Percentiles rank a stretch among this genome's conserved stretches.
Conservation (phyloP, 2,888 invertebrate genomes). For the Nemurella pictetii region DNA sequence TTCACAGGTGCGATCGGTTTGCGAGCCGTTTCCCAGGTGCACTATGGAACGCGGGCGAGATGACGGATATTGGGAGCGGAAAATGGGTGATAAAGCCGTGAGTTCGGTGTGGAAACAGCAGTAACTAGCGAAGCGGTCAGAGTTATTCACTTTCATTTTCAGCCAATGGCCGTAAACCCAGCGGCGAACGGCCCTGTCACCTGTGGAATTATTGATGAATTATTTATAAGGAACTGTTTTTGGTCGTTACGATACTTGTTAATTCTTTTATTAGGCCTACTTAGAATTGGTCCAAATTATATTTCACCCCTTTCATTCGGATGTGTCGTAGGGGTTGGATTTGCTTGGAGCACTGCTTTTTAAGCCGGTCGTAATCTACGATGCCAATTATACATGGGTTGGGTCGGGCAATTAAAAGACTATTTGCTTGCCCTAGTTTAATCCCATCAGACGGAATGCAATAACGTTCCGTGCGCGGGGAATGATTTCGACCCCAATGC, state of each 20-base stretch:
- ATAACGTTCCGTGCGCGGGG: neutral
- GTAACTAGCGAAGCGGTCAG: neutral
- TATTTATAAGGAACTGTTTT: conserved; percentile 23
- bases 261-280: conserved; percentile 22
- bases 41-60: neutral
- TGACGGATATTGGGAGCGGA: neutral
- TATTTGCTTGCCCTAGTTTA: neutral
- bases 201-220: conserved; percentile 8
- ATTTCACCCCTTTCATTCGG: neutral
- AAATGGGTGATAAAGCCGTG: neutral
- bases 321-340: neutral
- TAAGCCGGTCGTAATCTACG: neutral
- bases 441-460: neutral
- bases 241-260: conserved; percentile 16
- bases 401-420: neutral
- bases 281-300: conserved; percentile 13
- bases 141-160: conserved; percentile 18
- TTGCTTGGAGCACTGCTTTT: neutral
- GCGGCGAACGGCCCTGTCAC: conserved; percentile 5
- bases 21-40: conserved; percentile 9
- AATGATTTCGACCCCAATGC: neutral
- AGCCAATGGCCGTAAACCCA: neutral
- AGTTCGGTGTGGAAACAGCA: neutral
- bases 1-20: conserved; percentile 26
- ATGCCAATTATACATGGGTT: neutral